Evolutionary conservation across 2,888 invertebrate species (phyloP), one percentile per base, ranked within the genome.

Genomic region (Encarsia formosa): DNA sequence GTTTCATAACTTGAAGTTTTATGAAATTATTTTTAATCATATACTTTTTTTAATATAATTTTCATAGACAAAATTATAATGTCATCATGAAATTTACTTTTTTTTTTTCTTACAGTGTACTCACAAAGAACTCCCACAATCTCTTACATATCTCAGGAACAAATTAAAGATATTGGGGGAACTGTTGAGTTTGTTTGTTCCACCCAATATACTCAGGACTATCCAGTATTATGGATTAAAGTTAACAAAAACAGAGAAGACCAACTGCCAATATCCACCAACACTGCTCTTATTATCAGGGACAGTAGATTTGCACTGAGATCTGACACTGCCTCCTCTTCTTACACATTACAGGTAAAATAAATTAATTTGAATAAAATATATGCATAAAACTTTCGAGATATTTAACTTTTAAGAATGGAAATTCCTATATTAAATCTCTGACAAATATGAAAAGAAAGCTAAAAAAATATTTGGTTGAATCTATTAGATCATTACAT

Each of bases 141-240:
- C 65, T 91, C 93, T 0, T 90, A 91, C 66, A 91, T 94, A 61
- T 88, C 92, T 0, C 92, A 92, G 68, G 90, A 91, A 69, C 92
- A 93, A 77, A 91, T 94, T 42, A 85, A 90, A 65, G 92, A 93
- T 71, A 92, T 94, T 52, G 94, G 94, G 1, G 88, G 89, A 5
- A 87, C 88, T 5, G 91, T 91, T 0, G 91, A 93, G 67, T 76
- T 94, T 60, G 85, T 86, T 56, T 94, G 94, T 68, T 91, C 91
- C 0, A 91, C 94, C 0, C 91, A 92, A 65, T 92, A 93, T 70
- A 87, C 88, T 1, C 83, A 85, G 61, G 91, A 92, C 51, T 94
- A 89, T 72, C 88, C 92, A 0, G 89, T 94, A 9, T 75, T 92
- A 46, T 94, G 93, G 88, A 78, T 83, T 58, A 88, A 87, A 74